Conservation (phyloP, 2,888 invertebrate genomes). For the Lasioglossum figueresi region DNA sequence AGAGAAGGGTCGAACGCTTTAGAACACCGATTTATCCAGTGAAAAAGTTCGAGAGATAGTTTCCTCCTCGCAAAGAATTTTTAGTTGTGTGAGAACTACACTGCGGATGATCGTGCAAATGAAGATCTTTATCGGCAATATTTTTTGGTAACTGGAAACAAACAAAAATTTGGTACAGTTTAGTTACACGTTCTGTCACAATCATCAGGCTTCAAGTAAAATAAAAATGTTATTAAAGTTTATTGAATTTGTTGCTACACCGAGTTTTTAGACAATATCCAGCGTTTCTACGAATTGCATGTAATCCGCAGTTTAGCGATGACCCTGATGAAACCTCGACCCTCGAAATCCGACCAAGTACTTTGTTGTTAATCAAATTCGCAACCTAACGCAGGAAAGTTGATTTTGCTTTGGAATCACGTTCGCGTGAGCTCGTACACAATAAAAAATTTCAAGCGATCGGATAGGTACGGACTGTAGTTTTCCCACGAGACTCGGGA, state of each 20-base stretch:
- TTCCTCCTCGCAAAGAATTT: background rate
- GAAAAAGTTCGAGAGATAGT: background rate
- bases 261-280: constrained; percentile 1
- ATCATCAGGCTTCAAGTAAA: background rate
- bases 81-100: background rate
- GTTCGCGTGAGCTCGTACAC: constrained; percentile 39
- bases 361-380: background rate
- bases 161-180: background rate
- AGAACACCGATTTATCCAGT: background rate
- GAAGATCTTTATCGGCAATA: background rate
- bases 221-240: constrained; percentile 1
- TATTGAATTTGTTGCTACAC: constrained; percentile 3
- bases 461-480: constrained; percentile 64
- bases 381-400: constrained; percentile 26
- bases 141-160: background rate
- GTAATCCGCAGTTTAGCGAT: constrained; percentile 21
- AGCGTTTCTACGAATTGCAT: background rate
- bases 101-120: constrained; percentile 10
- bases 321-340: constrained; percentile 64
- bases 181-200: background rate
- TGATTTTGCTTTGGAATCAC: constrained; percentile 8
- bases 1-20: constrained; percentile 55
- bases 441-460: constrained; percentile 56
- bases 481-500: constrained; percentile 67
- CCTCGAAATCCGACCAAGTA: constrained; percentile 40